Evolutionary conservation across 1,140 invertebrate genomes (phyloP), one percentile per base, ranked within the genome.

Genomic region (Trachymyrmex cornetzi): DNA sequence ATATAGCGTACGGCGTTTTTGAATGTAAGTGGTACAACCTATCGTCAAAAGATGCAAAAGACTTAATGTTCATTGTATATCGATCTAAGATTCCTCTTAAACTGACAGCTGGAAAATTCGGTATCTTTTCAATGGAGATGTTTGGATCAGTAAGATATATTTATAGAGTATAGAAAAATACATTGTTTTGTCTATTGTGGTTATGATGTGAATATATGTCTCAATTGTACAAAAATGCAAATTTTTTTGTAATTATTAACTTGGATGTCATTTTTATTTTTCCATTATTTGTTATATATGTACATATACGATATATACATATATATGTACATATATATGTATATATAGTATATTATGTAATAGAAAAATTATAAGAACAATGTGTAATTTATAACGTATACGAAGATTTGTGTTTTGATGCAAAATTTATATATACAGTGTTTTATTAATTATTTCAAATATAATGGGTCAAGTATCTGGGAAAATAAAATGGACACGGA

Each of bases 1-100:
- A 34, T 16, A 67, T 80, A 14, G 44, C 44, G 3, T 80, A 53
- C 4, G 14, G 77, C 7, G 44, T 80, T n/a, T 80, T 11, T 16
- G 30, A 80, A 34, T 80, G 77, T 27, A 53, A 66, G 4, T 80
- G 77, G 77, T 80, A 80, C 22, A 19, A 80, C 16, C 0, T 80
- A 44, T 0, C 61, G 1, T 0, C 44, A 1, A 53, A 80, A n/a
- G 30, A 55, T 4, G 48, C 77, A 27, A 80, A 11, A 3, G 30
- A 55, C 16, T 69, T 80, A 30, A 80, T 80, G 77, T 24, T 80
- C 3, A 80, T 80, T 30, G 44, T 80, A 55, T 24, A 80, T 80
- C 77, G 48, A 55, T 67, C 63, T 19, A 38, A 2, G 14, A 38
- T 38, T 38, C 48, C 77, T 3, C 48, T 80, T 67, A 67, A n/a